Base-by-base conservation (phyloP, 2,797 vertebrate species). In the Intellagama lesueurii region DNA sequence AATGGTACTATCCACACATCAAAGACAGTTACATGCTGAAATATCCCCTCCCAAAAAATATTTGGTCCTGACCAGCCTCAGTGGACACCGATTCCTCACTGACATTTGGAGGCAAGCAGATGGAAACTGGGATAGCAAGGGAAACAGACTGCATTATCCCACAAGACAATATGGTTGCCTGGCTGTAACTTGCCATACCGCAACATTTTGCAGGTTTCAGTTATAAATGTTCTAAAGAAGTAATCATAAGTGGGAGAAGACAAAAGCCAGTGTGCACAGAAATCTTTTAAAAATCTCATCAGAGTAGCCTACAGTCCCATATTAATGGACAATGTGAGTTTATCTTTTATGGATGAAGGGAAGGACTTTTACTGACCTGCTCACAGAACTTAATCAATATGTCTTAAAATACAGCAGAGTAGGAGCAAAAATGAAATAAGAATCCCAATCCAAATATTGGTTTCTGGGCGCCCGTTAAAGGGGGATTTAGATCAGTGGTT, bases 401-500 rank as follows among this genome's bases (percentile, higher is more conserved):
- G 52, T 93, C 90, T 94, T 79, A 93, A 94, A 93, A 92, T 89
- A 89, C 0, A 82, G 88, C 24, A 83, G 24, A 70, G 84, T 30
- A 88, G 35, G 28, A 83, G 75, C 90, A 92, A 92, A 93, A 92
- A 86, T 28, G n/a, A 12, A 82, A 81, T 2, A 89, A 80, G 72
- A 88, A 93, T 94, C 90, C 93, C 92, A 93, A 92, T 90, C 87
- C 91, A 95, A 95, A 96, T 95, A 97, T 96, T 96, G 93, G 81
- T 87, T 90, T 93, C 68, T 70, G 83, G 68, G 93, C 94, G 93
- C 88, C 96, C 96, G 97, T 97, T 97, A 96, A 96, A 82, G 78
- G 93, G 95, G 96, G 87, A 97, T 97, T 98, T 97, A 97, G 96
- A 96, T 96, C 95, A 96, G 88, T 86, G 91, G 92, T 96, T 98